Conservation (phyloP, 2,797 vertebrate genomes). For the Petrocephalus schoutedeni region DNA sequence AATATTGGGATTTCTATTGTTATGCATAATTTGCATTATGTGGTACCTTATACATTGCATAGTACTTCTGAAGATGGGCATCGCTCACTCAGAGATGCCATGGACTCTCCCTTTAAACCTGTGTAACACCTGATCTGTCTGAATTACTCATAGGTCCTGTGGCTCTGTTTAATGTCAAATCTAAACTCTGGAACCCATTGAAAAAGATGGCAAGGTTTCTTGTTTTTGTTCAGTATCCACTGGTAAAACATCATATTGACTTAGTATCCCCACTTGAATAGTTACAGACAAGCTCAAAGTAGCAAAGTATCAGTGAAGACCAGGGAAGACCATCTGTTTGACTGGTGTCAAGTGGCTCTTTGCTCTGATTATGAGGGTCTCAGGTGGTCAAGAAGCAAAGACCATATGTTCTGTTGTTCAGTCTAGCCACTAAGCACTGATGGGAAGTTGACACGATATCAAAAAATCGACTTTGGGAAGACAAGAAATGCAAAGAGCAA, state of each 20-base stretch:
- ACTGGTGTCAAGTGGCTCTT: conserved; percentile 15
- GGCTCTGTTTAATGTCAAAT: not conserved
- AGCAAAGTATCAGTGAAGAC: not conserved
- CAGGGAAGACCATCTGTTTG: conserved; percentile 39
- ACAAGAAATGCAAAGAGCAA: not conserved
- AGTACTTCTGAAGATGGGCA: not conserved
- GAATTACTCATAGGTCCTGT: not conserved
- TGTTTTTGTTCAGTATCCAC: not conserved
- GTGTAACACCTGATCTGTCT: not conserved
- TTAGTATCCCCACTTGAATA: conserved; percentile 5
- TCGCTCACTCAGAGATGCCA: not conserved
- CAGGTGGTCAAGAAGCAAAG: conserved; percentile 21
- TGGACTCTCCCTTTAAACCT: not conserved
- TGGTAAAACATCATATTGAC: not conserved
- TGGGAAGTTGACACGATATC: conserved; percentile 10
- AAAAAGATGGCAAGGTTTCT: not conserved
- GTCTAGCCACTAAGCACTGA: conserved; percentile 34
- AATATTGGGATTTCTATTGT: not conserved
- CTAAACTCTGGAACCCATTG: not conserved
- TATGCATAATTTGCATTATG: not conserved
- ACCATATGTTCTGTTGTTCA: conserved; percentile 42
- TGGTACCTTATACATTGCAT: not conserved
- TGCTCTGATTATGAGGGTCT: conserved; percentile 19
- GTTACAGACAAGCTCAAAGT: not conserved
- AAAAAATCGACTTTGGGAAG: not conserved